Percentiles rank a stretch among this genome's conserved stretches.
Conservation (phyloP, 2,888 invertebrate species). For the Eupeodes latifasciatus region DNA sequence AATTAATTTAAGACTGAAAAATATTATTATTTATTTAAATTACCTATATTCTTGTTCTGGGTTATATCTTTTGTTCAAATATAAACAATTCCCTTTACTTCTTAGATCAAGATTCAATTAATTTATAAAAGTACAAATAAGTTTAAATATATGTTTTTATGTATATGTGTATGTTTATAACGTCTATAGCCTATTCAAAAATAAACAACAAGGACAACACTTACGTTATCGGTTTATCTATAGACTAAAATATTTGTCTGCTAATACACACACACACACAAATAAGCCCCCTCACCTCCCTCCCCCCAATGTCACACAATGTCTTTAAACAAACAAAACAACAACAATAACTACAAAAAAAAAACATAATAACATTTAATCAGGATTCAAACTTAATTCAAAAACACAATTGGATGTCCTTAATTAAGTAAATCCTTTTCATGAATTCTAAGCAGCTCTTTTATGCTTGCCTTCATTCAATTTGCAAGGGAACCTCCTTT, state of each 20-base stretch:
- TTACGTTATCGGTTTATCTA: constrained; percentile 2
- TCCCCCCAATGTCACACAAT: constrained; percentile 48
- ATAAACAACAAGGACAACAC: not conserved
- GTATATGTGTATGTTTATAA: no score
- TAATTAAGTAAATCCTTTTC: constrained; percentile 75
- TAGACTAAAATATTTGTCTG: constrained; percentile 25
- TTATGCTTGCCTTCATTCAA: constrained; percentile 64
- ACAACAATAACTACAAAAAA: not conserved
- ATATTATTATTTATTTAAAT: not conserved
- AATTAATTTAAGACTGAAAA: not conserved
- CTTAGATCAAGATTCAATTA: not conserved
- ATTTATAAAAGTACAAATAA: not conserved
- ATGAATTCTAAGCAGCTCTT: constrained; percentile 73
- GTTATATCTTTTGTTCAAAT: not conserved
- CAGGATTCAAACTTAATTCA: constrained; percentile 75
- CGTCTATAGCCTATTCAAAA: not conserved
- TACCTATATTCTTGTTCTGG: not conserved
- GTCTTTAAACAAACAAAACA: constrained; percentile 39
- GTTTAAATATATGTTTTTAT: not conserved
- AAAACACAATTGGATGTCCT: constrained; percentile 75
- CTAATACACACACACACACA: not conserved
- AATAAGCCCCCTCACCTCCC: not conserved
- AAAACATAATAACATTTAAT: constrained; percentile 72
- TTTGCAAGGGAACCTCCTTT: constrained; percentile 41
- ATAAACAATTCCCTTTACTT: not conserved